Conservation (phyloP, 1,140 invertebrate species). For the Camponotus pennsylvanicus region DNA sequence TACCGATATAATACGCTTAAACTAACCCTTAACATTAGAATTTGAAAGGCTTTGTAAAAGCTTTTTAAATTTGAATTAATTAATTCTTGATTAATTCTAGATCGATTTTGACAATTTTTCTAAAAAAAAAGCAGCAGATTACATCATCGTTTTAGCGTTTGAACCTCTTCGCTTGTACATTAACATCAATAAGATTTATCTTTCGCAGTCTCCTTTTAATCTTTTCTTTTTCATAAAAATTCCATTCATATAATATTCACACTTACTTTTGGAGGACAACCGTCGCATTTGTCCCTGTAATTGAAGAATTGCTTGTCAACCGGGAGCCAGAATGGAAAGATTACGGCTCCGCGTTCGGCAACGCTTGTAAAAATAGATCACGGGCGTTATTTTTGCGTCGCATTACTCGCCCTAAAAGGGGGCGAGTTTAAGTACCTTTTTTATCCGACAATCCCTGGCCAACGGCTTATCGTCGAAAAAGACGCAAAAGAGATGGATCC, state of each 20-base stretch:
- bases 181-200: not conserved
- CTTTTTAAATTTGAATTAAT: not conserved
- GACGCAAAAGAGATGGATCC: constrained; percentile 35
- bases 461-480: constrained; percentile 38
- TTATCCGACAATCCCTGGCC: constrained; percentile 22
- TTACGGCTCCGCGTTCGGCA: not conserved
- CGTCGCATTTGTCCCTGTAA: not conserved
- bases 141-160: too few relatives aligned
- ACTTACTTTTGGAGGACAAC: not conserved
- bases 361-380: constrained; percentile 51
- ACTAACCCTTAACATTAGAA: not conserved
- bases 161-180: not conserved
- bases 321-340: constrained; percentile 18
- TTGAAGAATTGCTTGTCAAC: too few relatives aligned
- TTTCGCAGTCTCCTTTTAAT: not conserved
- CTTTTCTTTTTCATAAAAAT: not conserved
- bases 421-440: constrained; percentile 48
- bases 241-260: not conserved
- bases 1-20: constrained; percentile 12
- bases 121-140: not conserved
- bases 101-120: not conserved
- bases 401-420: constrained; percentile 4
- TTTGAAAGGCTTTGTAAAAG: not conserved
- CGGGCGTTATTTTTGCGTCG: constrained; percentile 33
- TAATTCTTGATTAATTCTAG: not conserved